Evolutionary conservation across 2,888 invertebrate genomes (phyloP), one percentile per base, ranked within the genome.

Genomic region (Mesorhabditis belari): DNA sequence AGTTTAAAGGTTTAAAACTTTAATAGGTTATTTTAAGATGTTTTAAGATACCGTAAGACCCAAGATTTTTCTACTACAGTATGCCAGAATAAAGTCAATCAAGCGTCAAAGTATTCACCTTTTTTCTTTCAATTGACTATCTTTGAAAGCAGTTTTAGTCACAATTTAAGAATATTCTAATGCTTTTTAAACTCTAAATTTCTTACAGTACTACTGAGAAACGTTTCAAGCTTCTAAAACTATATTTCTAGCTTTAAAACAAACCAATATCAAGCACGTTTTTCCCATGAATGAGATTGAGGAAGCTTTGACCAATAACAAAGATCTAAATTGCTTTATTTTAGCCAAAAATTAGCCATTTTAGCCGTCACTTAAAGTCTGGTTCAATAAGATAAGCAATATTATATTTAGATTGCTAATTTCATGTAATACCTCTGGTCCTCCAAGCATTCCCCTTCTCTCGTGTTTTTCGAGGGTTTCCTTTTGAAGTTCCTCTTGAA

Each of bases 291-390:
- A 70, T 68, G 21, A 66, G 58, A 44, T 68, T 56, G 49, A 76
- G 66, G 55, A 76, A 70, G 60, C 74, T 68, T 19, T 73, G 63
- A 6, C 76, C 76, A 35, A 73, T 63, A 2, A 72, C 67, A 12
- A 76, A 66, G n/a, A 70, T 54, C 61, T 64, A 27, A 49, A 35
- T 17, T 17, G 44, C 12, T 17, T 1, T n/a, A 9, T 17, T 17
- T 35, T 17, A 35, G n/a, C 44, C 2, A 17, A 17, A n/a, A 35
- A 35, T 35, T 35, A n/a, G n/a, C n/a, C 12, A 35, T 17, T 35
- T 17, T 35, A 17, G 12, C 44, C n/a, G 44, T 35, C 1, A 17
- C 44, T 17, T 35, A 35, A 35, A 35, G 44, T 35, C 17, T 35
- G 6, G 6, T 35, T 35, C 44, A 17, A n/a, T n/a, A 17, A 35